Base-by-base conservation (phyloP, 2,113 vertebrate species). In the Cyprinodon variegatus region DNA sequence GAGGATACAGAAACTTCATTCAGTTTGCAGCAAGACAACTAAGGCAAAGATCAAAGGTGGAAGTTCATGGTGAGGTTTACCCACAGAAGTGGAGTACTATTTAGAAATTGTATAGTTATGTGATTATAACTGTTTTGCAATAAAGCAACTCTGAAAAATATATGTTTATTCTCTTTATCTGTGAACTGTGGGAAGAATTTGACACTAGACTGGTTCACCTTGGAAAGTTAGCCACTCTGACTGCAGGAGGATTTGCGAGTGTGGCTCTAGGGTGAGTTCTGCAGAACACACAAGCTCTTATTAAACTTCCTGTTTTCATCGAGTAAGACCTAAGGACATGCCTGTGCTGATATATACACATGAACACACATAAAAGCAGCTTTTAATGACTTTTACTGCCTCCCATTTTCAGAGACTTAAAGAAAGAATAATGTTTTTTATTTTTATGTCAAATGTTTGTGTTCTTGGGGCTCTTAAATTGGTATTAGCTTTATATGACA, bases 261-360 rank as follows among this genome's bases (percentile, higher is more conserved):
- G 50, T 67, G 69, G 79, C 79, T 91, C 68, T 43, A 62, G 88
- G 76, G 86, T 76, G 82, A 89, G 75, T 88, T 88, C 86, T 90
- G 86, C 83, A 85, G 76, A 91, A 88, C 83, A 91, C 85, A 89
- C 86, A 86, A 78, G 76, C 79, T 90, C 80, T 88, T 92, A 93
- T 93, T 91, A 93, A 92, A 93, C 90, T 91, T 93, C 88, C 90
- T 91, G 91, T 90, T 92, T 91, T 90, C 74, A 83, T 72, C 72
- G 2, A 83, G 73, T 11, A 61, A 84, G 74, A 81, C 68, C 82
- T 41, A 76, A 40, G 15, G 77, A 76, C 71, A 77, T 61, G 48
- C 94, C 91, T 93, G 76, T 78, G 74, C 67, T 38, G 46, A 38
- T 36, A 39, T 40, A 48, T 61, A 57, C 22, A 17, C 1, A 60